These are phyloP conservation scores for Natator depressus DNA, from an alignment of 2,113 vertebrate species.

Conservation along the genomic window DNA sequence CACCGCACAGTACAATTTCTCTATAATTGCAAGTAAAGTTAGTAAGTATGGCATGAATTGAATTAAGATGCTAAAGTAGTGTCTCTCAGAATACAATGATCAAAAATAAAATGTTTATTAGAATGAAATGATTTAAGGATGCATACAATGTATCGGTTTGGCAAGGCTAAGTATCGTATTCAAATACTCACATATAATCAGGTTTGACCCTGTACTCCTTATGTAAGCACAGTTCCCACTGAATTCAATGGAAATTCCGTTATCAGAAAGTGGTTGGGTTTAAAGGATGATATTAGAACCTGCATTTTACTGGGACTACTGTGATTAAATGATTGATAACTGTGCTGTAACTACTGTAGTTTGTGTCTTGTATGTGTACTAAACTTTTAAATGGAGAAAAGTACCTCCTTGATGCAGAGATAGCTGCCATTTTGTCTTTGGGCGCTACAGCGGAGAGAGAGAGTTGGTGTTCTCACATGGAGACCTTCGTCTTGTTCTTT, in stretches of 20 bases:
- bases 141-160: neutral
- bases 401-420: neutral
- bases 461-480: neutral
- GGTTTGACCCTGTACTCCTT: neutral
- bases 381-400: neutral
- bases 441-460: neutral
- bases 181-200: neutral
- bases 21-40: constrained; percentile 95
- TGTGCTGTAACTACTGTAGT: neutral
- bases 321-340: neutral
- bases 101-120: constrained; percentile 25
- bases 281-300: neutral
- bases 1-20: constrained; percentile 93
- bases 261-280: neutral
- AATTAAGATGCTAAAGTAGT: constrained; percentile 44
- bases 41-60: constrained; percentile 88
- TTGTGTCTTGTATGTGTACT: neutral
- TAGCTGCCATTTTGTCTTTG: neutral
- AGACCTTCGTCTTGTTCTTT: neutral
- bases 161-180: neutral
- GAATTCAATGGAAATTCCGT: neutral
- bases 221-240: neutral
- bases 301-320: neutral
- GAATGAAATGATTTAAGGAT: constrained; percentile 1
- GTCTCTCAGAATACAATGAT: constrained; percentile 26